phyloP scores from a whole-genome alignment of 2,888 invertebrate genomes.

The Cataglyphis cursor region DNA sequence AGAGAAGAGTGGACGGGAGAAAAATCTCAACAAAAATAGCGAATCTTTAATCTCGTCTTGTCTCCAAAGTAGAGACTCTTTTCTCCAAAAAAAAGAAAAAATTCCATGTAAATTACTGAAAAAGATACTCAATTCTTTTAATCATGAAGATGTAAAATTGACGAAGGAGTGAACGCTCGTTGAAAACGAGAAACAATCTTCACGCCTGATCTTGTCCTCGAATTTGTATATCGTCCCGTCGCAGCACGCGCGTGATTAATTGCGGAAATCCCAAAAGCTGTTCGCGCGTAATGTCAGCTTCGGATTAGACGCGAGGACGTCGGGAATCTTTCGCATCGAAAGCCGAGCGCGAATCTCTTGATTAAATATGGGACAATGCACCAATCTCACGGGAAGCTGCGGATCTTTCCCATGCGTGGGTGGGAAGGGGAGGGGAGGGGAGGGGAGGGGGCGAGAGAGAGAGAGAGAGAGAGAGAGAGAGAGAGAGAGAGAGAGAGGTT shows the following conservation, averaged over 20 bases:
- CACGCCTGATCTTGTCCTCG: slow-evolving; percentile 16
- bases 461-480: neutral
- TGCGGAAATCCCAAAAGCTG: slow-evolving; percentile 35
- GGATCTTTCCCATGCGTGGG: slow-evolving; percentile 19
- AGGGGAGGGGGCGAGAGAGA: neutral
- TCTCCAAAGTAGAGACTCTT: neutral
- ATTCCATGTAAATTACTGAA: neutral
- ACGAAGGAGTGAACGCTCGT: neutral
- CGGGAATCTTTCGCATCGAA: slow-evolving; percentile 25
- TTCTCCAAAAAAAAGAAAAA: too few relatives aligned
- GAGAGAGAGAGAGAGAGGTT: slow-evolving; percentile 13
- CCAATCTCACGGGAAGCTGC: slow-evolving; percentile 44
- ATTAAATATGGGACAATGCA: slow-evolving; percentile 53
- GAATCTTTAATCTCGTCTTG: neutral
- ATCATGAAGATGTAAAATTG: neutral
- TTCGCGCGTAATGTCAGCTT: slow-evolving; percentile 42
- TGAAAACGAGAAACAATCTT: neutral
- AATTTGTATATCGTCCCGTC: slow-evolving; percentile 1
- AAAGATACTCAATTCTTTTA: neutral
- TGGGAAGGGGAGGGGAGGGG: neutral
- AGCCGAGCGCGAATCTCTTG: slow-evolving; percentile 25
- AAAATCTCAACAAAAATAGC: neutral
- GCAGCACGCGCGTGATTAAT: slow-evolving; percentile 24
- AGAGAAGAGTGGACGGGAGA: neutral
- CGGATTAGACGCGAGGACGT: slow-evolving; percentile 36